These are phyloP conservation scores for Pelobates fuscus DNA, from an alignment of 2,113 vertebrate species.

Conservation along the genomic window DNA sequence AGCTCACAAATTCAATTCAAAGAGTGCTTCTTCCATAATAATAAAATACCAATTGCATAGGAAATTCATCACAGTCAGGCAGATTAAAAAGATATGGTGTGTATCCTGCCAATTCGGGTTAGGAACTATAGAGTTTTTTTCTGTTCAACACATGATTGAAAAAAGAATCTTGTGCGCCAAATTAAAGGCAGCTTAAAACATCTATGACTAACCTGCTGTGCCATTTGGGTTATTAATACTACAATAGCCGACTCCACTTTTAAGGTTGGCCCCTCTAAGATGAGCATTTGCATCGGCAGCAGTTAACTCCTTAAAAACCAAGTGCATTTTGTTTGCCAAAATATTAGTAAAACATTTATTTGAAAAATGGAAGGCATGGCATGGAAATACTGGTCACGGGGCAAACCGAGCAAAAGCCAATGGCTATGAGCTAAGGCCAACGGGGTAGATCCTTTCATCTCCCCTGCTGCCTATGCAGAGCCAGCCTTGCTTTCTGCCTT, in stretches of 20 bases:
- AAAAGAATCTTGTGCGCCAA: neutral
- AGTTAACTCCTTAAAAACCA: too few relatives aligned
- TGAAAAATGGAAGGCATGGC: too few relatives aligned
- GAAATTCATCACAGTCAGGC: conserved; percentile 4
- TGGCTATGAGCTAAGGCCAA: too few relatives aligned
- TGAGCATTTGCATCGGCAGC: too few relatives aligned
- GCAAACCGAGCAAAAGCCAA: too few relatives aligned
- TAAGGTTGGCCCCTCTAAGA: neutral
- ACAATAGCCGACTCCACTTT: neutral
- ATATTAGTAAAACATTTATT: too few relatives aligned
- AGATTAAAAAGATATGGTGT: conserved; percentile 10
- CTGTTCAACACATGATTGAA: neutral
- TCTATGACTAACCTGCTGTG: neutral
- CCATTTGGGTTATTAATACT: neutral
- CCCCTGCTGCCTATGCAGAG: too few relatives aligned
- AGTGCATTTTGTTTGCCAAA: too few relatives aligned
- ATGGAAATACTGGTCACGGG: too few relatives aligned
- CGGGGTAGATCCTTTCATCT: too few relatives aligned
- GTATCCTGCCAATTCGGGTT: neutral
- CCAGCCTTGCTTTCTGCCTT: too few relatives aligned
- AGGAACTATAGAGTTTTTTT: neutral
- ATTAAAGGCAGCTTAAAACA: neutral
- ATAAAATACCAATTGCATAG: neutral
- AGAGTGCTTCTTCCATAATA: neutral
- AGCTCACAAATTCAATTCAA: neutral